Conservation (phyloP, 2,113 vertebrate species). For the Rhagologus leucostigma region DNA sequence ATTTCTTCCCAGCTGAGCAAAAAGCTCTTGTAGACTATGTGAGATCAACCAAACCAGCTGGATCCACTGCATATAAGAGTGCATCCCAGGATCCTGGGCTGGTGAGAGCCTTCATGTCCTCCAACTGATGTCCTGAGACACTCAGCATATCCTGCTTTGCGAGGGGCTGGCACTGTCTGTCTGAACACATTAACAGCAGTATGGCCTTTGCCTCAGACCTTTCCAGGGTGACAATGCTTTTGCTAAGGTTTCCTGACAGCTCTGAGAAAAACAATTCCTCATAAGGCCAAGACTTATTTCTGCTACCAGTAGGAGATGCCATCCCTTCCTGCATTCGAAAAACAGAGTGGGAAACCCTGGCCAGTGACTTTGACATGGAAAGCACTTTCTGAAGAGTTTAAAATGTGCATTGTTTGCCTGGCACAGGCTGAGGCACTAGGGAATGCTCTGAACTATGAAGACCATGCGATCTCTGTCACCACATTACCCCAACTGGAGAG, state of each 20-base stretch:
- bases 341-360: background rate
- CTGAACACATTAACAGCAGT: background rate
- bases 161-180: background rate
- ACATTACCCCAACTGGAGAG: background rate
- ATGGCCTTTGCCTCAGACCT: background rate
- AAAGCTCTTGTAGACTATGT: background rate
- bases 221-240: background rate
- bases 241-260: background rate
- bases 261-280: background rate
- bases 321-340: background rate
- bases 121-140: background rate
- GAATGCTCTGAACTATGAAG: background rate
- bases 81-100: background rate
- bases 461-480: background rate
- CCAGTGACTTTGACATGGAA: background rate
- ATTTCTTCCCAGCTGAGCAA: background rate
- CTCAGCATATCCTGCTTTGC: background rate
- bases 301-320: background rate
- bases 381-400: background rate
- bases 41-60: background rate
- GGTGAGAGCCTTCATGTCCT: background rate
- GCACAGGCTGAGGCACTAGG: background rate
- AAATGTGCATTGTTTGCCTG: background rate
- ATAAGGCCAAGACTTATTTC: background rate
- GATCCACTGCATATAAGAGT: background rate